phyloP scores from a whole-genome alignment of 2,113 vertebrate species.

The Choloepus hoffmanni region DNA sequence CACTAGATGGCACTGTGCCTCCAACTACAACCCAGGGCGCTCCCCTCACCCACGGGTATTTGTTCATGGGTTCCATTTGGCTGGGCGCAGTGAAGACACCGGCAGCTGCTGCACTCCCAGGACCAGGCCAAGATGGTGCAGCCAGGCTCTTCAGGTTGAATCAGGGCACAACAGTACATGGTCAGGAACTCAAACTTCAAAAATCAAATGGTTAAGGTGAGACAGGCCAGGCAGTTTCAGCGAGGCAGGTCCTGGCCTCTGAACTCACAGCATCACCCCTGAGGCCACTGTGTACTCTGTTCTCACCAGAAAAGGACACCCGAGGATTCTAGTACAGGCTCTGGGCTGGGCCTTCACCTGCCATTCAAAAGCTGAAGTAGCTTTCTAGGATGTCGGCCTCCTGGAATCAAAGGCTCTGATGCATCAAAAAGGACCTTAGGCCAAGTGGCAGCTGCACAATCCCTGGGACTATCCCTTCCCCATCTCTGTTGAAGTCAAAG shows the following conservation, averaged over 20 bases:
- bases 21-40: neutral
- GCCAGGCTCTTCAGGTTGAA: conserved; percentile 91
- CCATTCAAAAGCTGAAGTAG: neutral
- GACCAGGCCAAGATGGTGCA: conserved; percentile 82
- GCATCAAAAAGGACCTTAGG: neutral
- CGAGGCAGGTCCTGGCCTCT: neutral
- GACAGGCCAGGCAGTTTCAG: neutral
- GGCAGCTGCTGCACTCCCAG: conserved; percentile 89
- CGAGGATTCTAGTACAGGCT: neutral
- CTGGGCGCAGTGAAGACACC: conserved; percentile 90
- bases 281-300: neutral
- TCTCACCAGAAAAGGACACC: neutral
- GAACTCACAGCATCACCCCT: neutral
- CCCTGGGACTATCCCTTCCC: neutral
- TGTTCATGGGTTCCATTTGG: conserved; percentile 86
- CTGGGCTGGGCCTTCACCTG: neutral
- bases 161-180: conserved; percentile 38
- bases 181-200: neutral
- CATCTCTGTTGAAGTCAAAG: neutral
- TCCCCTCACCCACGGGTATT: conserved; percentile 85
- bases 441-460: rapidly evolving
- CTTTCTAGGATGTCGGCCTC: neutral
- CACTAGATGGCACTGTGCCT: conserved; percentile 77
- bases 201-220: neutral
- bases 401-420: neutral